A percentile compares a stretch with the other conserved stretches of the same genome.
Conservation (phyloP, 2,113 vertebrate species). For the Oenanthe melanoleuca region DNA sequence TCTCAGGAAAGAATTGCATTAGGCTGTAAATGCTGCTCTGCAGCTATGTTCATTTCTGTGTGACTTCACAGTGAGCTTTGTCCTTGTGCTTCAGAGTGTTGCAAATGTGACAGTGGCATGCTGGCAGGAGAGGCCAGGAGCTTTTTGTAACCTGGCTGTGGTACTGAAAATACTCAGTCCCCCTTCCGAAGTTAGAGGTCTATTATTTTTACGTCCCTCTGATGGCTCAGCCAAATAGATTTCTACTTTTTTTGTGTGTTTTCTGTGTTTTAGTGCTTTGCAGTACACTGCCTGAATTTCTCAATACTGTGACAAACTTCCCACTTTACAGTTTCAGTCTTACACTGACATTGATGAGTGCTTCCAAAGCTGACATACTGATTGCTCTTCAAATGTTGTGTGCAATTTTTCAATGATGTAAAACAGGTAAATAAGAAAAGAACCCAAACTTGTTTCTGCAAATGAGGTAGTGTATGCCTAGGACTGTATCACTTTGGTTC, state of each 20-base stretch:
- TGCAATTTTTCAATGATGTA: constrained; percentile 55
- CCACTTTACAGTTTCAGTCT: constrained; percentile 46
- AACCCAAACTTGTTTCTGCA: not conserved
- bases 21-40: not conserved
- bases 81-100: not conserved
- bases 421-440: constrained; percentile 43
- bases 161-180: not conserved
- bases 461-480: not conserved
- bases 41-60: not conserved
- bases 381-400: constrained; percentile 50
- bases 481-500: not conserved
- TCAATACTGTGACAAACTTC: constrained; percentile 18
- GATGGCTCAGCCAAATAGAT: not conserved
- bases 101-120: not conserved
- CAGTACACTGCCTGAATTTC: constrained; percentile 1
- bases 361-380: constrained; percentile 55
- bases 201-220: not conserved
- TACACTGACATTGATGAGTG: constrained; percentile 42
- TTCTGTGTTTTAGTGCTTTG: constrained; percentile 19
- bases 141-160: not conserved
- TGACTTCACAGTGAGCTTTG: not conserved
- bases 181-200: not conserved
- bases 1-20: not conserved
- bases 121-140: not conserved
- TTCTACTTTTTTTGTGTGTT: not conserved